Evolutionary conservation across 1,140 invertebrate species (phyloP), one percentile per base, ranked within the genome.

Genomic region (Phymorhynchus buccinoides): DNA sequence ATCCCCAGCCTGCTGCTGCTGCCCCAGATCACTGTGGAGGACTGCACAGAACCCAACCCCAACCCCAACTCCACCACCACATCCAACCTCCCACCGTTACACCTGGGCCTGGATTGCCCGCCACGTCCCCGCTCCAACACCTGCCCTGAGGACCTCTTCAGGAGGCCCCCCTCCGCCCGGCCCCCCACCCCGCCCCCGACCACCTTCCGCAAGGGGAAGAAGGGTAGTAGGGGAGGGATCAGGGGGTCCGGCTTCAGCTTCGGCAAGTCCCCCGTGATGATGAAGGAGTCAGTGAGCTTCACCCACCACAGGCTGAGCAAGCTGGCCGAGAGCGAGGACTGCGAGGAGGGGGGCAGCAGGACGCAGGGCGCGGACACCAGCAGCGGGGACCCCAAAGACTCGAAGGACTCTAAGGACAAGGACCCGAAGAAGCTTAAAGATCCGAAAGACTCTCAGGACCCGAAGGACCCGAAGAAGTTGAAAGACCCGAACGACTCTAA

Each of bases 141-240:
- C 39, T 84, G 84, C 52, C 84, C 84, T 3, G 84, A 84, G 30
- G 84, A 84, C 56, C 78, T 85, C 52, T 85, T 80, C 79, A 18
- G 62, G 22, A 3, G 35, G 68, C n/a, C 12, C 2, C 68, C 27
- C 56, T 27, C 16, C 4, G 56, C 44, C 22, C 52, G 56, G 3
- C 84, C 80, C 22, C 44, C 62, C 0, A 68, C 80, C 22, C 84
- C 80, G 2, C 79, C 80, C 12, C 78, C 80, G 7, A 1, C 27
- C 35, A 18, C 71, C 27, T 62, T 44, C 32, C 62, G 48, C 22
- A 81, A 81, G 41, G 41, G 42, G 12, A 16, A 22, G 22, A 62
- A 27, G 56, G n/a, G n/a, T n/a, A n/a, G n/a, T n/a, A n/a, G n/a
- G n/a, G n/a, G n/a, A n/a, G n/a, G n/a, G n/a, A n/a, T n/a, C n/a